Base-by-base conservation (phyloP, 35 echinoderm and acorn worm genomes). In the Lytechinus pictus region DNA sequence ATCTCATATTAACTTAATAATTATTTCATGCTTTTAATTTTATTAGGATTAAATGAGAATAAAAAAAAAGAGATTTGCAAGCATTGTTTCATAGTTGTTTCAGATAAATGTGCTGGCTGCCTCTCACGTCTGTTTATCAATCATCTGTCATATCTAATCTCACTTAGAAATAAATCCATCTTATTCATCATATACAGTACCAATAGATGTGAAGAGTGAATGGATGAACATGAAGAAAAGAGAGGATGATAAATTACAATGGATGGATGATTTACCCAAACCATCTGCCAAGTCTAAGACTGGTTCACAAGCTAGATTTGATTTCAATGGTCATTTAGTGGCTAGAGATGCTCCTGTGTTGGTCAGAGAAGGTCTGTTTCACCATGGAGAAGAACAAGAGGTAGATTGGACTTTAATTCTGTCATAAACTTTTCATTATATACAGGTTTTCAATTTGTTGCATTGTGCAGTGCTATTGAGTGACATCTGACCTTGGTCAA, bases 351-450 rank as follows among this genome's bases (percentile, higher is more conserved):
- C 98, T 87, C 28, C 97, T 61, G 86, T 99, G 86, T 88, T 96
- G 72, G 96, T 99, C 53, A 98, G 95, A 44, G 97, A 97, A 71
- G 98, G 98, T 51, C 92, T 99, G 10, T 97, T 98, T 95, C 98
- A 99, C 54, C 98, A 99, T 97, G 98, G 98, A 66, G 98, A 98
- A 54, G 97, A 99, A 56, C 98, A 97, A 97, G 96, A 99, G 96
- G 98, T 99, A 79, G n/a, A 16, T 79, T 79, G 66, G 21, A 79
- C 7, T n/a, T n/a, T 44, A 44, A 44, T 44, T 44, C 33, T 44
- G 33, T 44, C 33, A 44, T 44, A 44, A 2, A 44, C 2, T 44
- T 44, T 44, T 1, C 33, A 44, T 44, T 44, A 2, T 44, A 44
- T 44, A 44, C 33, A 44, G 33, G 33, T 44, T 44, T 44, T 44